Evolutionary conservation across 1,140 invertebrate species (phyloP).

Genomic region (Drosophila willistoni): DNA sequence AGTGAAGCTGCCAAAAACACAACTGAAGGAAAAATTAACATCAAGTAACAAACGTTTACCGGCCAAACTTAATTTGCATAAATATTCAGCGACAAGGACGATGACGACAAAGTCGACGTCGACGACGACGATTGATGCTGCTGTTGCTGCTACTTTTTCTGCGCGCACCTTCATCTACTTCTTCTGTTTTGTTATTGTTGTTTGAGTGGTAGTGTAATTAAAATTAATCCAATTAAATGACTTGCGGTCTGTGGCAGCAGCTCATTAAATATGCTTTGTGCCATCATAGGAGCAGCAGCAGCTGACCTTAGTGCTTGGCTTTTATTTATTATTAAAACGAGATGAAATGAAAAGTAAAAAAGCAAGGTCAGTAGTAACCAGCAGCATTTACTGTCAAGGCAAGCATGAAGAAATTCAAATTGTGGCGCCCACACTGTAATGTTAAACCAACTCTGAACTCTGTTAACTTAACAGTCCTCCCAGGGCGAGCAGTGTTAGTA

Average conservation of each 20-base stretch:
- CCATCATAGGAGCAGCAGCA: background rate
- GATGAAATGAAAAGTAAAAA: background rate
- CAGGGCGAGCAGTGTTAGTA: background rate
- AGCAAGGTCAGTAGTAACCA: background rate
- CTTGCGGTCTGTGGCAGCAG: constrained; percentile 49
- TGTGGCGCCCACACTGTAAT: background rate
- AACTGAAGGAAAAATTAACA: constrained; percentile 31
- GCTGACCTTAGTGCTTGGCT: constrained; percentile 10
- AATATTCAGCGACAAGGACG: constrained; percentile 39
- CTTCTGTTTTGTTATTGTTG: constrained; percentile 15
- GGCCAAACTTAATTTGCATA: constrained; percentile 57
- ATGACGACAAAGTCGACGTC: background rate
- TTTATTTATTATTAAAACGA: constrained; percentile 33
- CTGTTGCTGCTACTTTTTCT: constrained; percentile 25
- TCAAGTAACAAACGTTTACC: constrained; percentile 60
- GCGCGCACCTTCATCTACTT: background rate
- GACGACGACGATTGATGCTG: constrained; percentile 1
- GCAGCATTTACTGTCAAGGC: background rate
- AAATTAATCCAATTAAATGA: constrained; percentile 72
- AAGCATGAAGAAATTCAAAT: background rate
- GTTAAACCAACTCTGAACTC: background rate
- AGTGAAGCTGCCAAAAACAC: constrained; percentile 39
- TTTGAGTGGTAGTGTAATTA: constrained; percentile 66
- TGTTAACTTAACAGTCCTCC: background rate
- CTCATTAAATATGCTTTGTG: constrained; percentile 40